Evolutionary conservation across 2,797 vertebrate species (phyloP), one percentile per base, ranked within the genome.

Genomic region (Enoplosus armatus): DNA sequence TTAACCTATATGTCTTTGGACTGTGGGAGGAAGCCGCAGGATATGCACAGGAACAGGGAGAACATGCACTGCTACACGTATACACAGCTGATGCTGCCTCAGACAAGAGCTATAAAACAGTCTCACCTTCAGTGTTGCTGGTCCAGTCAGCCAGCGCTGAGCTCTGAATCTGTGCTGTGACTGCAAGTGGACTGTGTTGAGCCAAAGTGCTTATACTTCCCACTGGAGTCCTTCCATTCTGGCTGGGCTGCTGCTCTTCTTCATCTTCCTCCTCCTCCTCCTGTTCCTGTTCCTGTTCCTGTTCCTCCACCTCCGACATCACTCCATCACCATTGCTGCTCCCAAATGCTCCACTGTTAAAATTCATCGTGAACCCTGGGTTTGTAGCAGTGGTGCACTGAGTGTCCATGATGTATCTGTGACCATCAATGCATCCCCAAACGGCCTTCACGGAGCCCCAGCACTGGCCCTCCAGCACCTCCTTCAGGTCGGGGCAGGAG

Each of bases 361-460:
- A 2, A 79, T 82, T 61, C 75, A 79, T 8, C 0, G 75, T 0
- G 87, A 51, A 79, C 66, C 90, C 47, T 63, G 92, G 48, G 41
- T 75, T 65, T 16, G 62, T 3, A 1, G 55, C 1, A 0, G 64
- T 39, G 47, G 59, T 41, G 14, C 65, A 60, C 31, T 68, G 89
- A 29, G 96, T 88, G 76, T 97, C 95, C 97, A 99, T 97, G 87
- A 94, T 78, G 72, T 98, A 97, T 58, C 93, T 94, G 70, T 99
- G 98, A 26, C 98, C 98, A 0, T 95, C 92, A 1, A 90, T 90
- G 0, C 98, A 99, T 41, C 94, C 92, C 98, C 98, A 99, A 53
- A 97, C 90, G 0, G 96, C 96, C 66, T 91, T 94, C 64, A 98
- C 93, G 2, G 96, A 85, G 27, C 97, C 97, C 6, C 95, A 94